A percentile compares a stretch with the other conserved stretches of the same genome.
Conservation (phyloP, 2,113 vertebrate species). For the Tragelaphus buxtoni region DNA sequence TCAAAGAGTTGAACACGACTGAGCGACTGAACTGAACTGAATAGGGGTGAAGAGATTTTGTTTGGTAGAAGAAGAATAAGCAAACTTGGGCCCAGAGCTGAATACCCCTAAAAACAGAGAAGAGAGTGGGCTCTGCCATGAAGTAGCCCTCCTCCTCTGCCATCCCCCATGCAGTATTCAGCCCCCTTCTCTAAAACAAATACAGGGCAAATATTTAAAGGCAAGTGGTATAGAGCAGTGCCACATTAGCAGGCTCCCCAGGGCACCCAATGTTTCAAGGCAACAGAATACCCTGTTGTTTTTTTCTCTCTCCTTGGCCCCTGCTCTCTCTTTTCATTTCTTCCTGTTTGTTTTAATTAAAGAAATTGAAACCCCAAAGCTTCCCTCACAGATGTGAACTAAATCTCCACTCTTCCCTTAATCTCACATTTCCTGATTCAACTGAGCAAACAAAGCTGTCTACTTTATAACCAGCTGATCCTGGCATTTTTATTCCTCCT, state of each 20-base stretch:
- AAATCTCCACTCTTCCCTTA: not conserved
- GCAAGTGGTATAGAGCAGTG: not conserved
- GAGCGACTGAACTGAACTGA: not conserved
- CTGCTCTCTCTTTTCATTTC: not conserved
- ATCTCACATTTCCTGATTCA: not conserved
- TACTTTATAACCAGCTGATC: not conserved
- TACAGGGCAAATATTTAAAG: not conserved
- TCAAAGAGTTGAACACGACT: not conserved
- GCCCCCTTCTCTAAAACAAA: not conserved
- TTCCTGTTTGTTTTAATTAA: not conserved
- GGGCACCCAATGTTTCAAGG: not conserved
- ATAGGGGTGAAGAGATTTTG: not conserved
- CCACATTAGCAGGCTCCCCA: not conserved
- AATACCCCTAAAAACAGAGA: not conserved
- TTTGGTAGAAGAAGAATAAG: not conserved
- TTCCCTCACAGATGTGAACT: not conserved
- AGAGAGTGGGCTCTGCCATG: not conserved
- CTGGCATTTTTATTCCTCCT: not conserved
- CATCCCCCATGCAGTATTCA: not conserved
- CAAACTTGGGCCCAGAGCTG: not conserved
- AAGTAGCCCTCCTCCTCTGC: not conserved
- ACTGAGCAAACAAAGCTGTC: not conserved
- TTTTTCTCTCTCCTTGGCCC: not conserved
- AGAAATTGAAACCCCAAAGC: not conserved
- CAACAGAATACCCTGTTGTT: not conserved